Evolutionary conservation across 2,797 vertebrate species (phyloP).

Genomic region (Cephalopachus bancanus): DNA sequence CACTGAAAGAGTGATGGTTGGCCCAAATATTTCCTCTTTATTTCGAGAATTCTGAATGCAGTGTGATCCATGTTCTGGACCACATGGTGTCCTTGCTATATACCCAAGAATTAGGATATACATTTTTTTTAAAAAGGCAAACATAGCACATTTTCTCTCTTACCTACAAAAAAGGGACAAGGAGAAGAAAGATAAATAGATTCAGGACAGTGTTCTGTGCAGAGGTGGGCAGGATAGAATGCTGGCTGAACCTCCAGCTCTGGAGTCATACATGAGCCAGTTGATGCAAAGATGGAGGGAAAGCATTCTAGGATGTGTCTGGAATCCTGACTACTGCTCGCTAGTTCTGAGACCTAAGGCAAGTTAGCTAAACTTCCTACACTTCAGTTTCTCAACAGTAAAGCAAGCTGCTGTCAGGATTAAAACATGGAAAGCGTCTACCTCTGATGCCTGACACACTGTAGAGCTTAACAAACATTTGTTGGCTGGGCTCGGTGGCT

Average conservation of each 20-base stretch:
- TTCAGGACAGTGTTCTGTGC: not conserved
- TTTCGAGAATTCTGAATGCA: not conserved
- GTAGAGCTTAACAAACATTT: not conserved
- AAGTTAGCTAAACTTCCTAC: not conserved
- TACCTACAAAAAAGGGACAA: constrained; percentile 34
- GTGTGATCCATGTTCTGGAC: not conserved
- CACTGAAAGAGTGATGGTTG: not conserved
- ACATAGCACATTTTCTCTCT: not conserved
- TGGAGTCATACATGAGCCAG: not conserved
- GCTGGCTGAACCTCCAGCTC: not conserved
- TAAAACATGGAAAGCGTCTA: not conserved
- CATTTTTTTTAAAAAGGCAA: not conserved
- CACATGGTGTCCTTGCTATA: not conserved
- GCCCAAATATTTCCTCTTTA: not conserved
- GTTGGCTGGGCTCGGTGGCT: too few species aligned
- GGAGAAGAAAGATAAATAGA: not conserved
- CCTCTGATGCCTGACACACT: not conserved
- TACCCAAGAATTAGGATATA: not conserved
- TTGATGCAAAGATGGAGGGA: not conserved
- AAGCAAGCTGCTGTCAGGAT: not conserved
- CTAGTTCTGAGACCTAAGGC: not conserved
- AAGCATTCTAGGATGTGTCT: not conserved
- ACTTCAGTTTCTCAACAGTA: not conserved
- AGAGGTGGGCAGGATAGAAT: not conserved
- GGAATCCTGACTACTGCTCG: not conserved